These are phyloP conservation scores for Holothuria glaberrima DNA, from an alignment of 35 echinoderm and acorn worm species.

Conservation along the genomic window DNA sequence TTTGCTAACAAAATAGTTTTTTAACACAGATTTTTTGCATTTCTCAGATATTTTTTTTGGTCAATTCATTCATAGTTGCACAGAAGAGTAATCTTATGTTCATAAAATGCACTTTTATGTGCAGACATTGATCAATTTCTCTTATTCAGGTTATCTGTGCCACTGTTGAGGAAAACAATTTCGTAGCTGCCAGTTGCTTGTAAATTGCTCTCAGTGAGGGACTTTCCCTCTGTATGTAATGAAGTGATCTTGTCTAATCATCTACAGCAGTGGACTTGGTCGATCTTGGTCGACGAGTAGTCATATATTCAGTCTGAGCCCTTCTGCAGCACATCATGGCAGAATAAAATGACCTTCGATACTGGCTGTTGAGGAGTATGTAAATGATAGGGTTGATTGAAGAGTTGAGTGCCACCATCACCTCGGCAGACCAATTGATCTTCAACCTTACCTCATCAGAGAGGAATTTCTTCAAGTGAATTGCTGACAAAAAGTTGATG, in stretches of 20 bases:
- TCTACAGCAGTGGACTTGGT: constrained; percentile 26
- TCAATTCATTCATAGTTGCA: no score
- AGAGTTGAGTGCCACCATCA: constrained; percentile 31
- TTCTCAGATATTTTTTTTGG: no score
- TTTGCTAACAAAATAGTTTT: no score
- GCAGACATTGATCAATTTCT: not conserved
- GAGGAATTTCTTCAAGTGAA: not conserved
- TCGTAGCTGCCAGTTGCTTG: no score
- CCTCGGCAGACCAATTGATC: not conserved
- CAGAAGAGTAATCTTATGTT: no score
- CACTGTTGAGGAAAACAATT: not conserved
- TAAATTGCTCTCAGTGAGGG: no score
- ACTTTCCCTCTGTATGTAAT: no score
- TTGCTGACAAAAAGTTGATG: not conserved
- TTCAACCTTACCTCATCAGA: not conserved
- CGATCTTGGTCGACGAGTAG: constrained; percentile 2
- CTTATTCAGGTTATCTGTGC: not conserved
- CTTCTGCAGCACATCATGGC: not conserved
- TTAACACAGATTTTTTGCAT: no score
- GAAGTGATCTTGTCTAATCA: not conserved
- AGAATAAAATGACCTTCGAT: constrained; percentile 28
- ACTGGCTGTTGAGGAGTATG: constrained; percentile 39
- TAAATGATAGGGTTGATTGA: constrained; percentile 47
- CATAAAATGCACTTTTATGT: no score
- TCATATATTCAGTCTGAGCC: not conserved